Percentiles rank a stretch among this genome's conserved stretches.
Conservation (phyloP, 2,113 vertebrate genomes). For the Dunckerocampus dactyliophorus region DNA sequence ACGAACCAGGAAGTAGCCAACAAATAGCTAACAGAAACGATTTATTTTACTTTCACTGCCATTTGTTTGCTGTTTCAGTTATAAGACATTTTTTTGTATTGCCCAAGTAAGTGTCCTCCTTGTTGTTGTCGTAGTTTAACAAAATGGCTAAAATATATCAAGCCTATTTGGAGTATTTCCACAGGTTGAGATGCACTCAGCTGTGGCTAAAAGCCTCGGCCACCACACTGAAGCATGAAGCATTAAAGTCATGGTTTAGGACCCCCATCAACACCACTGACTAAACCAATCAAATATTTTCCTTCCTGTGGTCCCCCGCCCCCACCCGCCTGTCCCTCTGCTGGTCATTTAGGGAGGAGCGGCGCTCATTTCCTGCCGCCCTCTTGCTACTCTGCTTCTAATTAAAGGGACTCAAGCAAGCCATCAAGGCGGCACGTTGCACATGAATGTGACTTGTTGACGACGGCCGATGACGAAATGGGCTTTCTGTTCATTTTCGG, state of each 20-base stretch:
- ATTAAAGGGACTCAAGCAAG: slow-evolving; percentile 51
- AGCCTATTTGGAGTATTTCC: no score
- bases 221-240: not conserved
- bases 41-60: no score
- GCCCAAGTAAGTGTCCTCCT: no score
- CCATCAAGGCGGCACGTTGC: slow-evolving; percentile 11
- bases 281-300: slow-evolving; percentile 18
- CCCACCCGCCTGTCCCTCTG: not conserved
- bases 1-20: no score
- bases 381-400: slow-evolving; percentile 34
- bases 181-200: no score
- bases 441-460: not conserved
- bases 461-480: not conserved
- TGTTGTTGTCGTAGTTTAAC: no score
- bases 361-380: slow-evolving; percentile 28
- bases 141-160: no score
- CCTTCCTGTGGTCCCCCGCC: not conserved
- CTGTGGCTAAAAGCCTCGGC: not conserved
- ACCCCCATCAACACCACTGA: slow-evolving; percentile 2
- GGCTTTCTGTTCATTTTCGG: no score
- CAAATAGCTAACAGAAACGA: no score
- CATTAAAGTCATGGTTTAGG: no score
- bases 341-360: slow-evolving; percentile 20
- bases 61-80: no score
- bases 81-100: no score